A percentile compares a stretch with the other conserved stretches of the same genome.
Conservation (phyloP, 1,140 invertebrate genomes). For the Euglossa dilemma region DNA sequence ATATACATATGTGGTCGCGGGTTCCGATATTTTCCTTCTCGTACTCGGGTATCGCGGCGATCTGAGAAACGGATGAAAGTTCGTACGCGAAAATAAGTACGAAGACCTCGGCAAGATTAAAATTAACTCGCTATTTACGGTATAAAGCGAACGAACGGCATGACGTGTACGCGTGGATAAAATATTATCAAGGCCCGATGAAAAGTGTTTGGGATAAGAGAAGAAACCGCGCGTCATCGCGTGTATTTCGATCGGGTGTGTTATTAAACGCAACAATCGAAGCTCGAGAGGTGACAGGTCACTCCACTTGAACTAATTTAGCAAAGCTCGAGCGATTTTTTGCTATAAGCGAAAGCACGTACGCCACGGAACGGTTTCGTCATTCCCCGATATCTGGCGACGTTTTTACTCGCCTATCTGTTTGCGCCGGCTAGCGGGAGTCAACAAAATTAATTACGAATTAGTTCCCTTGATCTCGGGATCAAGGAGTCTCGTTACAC, state of each 20-base stretch:
- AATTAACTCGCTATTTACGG: not conserved
- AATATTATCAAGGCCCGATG: not conserved
- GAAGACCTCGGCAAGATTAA: not conserved
- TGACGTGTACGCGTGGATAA: not conserved
- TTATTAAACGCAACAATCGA: not conserved
- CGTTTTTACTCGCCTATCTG: not conserved
- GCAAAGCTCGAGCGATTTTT: not conserved
- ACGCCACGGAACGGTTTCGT: not conserved
- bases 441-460: slow-evolving; percentile 36
- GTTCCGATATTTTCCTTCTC: too few relatives aligned
- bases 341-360: not conserved
- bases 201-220: not conserved
- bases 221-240: not conserved
- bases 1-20: too few relatives aligned
- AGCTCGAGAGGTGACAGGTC: not conserved
- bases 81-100: not conserved
- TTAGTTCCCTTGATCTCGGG: not conserved
- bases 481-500: slow-evolving; percentile 7
- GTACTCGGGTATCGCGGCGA: too few relatives aligned
- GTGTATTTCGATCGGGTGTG: not conserved
- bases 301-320: not conserved
- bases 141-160: not conserved
- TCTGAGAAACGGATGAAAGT: not conserved
- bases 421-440: not conserved
- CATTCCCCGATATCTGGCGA: not conserved